These are phyloP conservation scores for Pseudococcus jackbeardsleyi DNA, from an alignment of 2,888 invertebrate species.

Conservation along the genomic window DNA sequence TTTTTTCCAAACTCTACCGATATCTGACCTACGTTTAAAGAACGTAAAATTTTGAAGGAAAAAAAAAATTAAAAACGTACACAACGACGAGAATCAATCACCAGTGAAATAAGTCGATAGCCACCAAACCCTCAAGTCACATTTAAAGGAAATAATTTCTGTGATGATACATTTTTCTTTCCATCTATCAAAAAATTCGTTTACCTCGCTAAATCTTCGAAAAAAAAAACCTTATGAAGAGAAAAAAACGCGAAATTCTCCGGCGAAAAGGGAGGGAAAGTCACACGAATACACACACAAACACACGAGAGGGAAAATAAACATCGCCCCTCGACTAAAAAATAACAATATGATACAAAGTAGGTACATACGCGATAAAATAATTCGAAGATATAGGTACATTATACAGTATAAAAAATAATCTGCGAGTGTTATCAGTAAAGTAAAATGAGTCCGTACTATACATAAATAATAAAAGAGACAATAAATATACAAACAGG, in stretches of 20 bases:
- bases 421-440: conserved; percentile 49
- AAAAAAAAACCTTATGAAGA: background rate
- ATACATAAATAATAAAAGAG: conserved; percentile 50
- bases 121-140: background rate
- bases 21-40: too few species aligned
- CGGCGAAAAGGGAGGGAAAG: background rate
- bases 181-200: background rate
- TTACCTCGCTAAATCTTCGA: background rate
- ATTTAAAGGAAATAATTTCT: background rate
- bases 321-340: background rate
- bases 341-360: conserved; percentile 18
- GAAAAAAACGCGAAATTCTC: conserved; percentile 5
- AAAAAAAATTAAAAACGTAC: too few species aligned
- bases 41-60: too few species aligned
- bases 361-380: background rate
- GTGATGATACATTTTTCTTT: background rate
- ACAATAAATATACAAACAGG: conserved; percentile 49
- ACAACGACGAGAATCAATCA: too few species aligned
- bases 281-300: conserved; percentile 19
- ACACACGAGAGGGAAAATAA: background rate
- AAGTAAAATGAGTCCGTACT: background rate
- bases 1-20: too few species aligned
- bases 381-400: conserved; percentile 13
- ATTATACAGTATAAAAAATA: conserved; percentile 34
- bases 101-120: too few species aligned